phyloP scores from a whole-genome alignment of 53 echinoderm and acorn worm species.

The Actinopyga echinites region DNA sequence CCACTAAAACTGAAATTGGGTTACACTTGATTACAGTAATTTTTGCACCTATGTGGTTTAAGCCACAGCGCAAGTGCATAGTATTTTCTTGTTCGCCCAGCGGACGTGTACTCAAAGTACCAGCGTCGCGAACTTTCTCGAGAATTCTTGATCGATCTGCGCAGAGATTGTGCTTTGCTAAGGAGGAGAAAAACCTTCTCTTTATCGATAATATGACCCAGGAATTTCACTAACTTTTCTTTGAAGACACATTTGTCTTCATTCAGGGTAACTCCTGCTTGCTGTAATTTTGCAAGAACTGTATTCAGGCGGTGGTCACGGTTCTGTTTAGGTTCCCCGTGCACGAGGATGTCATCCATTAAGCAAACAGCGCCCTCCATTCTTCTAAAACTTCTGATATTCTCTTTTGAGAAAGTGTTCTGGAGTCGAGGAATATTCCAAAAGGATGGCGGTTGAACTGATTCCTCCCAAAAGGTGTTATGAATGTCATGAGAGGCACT shows the following conservation, averaged over 20 bases:
- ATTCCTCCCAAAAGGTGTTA: neutral
- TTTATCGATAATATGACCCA: slow-evolving; percentile 34
- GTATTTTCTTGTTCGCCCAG: too few species aligned
- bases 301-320: slow-evolving; percentile 38
- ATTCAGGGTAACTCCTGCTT: slow-evolving; percentile 30
- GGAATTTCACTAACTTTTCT: neutral
- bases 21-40: too few species aligned
- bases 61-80: too few species aligned
- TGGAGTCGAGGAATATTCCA: neutral
- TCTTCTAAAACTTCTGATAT: too few species aligned
- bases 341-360: neutral
- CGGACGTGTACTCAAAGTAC: too few species aligned
- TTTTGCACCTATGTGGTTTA: too few species aligned
- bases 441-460: neutral
- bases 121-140: too few species aligned
- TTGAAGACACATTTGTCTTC: slow-evolving; percentile 54
- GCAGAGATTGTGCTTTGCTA: too few species aligned
- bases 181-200: too few species aligned
- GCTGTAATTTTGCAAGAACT: slow-evolving; percentile 32
- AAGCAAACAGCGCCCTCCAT: neutral
- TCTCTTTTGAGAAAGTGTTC: neutral
- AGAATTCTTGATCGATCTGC: too few species aligned
- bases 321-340: too few species aligned
- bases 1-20: too few species aligned
- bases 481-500: neutral